Percentiles rank a stretch among this genome's conserved stretches.
These are phyloP conservation scores for Notamacropus eugenii DNA, from an alignment of 2,797 vertebrate species.

Conservation along the genomic window DNA sequence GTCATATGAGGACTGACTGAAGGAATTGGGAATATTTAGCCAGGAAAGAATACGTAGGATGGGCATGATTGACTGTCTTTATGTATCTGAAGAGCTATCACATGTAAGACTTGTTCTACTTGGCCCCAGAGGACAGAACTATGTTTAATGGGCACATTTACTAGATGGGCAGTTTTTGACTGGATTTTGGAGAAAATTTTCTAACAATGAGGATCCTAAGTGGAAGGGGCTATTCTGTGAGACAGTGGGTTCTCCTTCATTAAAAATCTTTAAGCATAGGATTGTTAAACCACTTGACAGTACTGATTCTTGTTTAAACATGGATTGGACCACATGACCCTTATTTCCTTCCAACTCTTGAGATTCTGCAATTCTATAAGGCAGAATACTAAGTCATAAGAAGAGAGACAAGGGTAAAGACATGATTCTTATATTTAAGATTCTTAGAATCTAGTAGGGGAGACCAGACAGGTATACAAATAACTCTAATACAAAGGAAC, in stretches of 20 bases:
- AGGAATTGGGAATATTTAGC: not conserved
- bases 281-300: not conserved
- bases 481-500: not conserved
- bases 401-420: not conserved
- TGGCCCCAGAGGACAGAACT: not conserved
- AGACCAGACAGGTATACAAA: not conserved
- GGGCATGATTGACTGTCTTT: not conserved
- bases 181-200: not conserved
- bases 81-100: not conserved
- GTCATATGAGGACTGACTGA: not conserved
- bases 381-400: not conserved
- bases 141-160: not conserved
- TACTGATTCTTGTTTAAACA: not conserved
- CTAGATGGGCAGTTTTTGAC: not conserved
- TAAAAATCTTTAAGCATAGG: not conserved
- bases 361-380: not conserved
- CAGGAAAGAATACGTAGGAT: not conserved
- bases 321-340: not conserved
- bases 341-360: not conserved
- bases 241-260: not conserved
- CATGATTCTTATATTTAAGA: not conserved
- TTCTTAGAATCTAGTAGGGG: not conserved
- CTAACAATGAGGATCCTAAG: not conserved
- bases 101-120: not conserved
- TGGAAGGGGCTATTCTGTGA: not conserved